Evolutionary conservation across 2,888 invertebrate genomes (phyloP), one percentile per base, ranked within the genome.

Genomic region (Alloscopus bannaensis): DNA sequence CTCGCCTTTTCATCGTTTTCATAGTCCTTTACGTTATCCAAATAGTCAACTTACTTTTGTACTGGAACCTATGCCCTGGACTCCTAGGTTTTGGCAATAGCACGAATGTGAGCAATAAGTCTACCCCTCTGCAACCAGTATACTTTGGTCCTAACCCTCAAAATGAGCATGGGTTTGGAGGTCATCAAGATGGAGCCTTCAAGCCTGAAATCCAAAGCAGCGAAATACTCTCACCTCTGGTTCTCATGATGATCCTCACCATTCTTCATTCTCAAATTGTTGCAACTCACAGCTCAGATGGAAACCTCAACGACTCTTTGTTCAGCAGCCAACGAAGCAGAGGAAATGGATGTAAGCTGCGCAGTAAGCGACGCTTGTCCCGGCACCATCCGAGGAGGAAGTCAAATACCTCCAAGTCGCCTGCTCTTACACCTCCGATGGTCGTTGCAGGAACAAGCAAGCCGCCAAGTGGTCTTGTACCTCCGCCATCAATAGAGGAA

Each of bases 181-280:
- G 62, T 13, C 20, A 4, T 16, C 52, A 28, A 3, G 77, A 77
- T 13, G 68, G 52, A 3, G 16, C 45, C 0, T 64, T 79, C 55
- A 71, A 79, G 16, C 64, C 81, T 0, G 84, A 82, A 24, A 75
- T 86, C n/a, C 86, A 86, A 60, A 83, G 84, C 28, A 84, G 84
- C 76, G 94, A 95, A 88, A 90, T 95, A 68, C 87, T 93, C 29
- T 91, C 93, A 85, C 95, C 95, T 3, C 89, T 91, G 83, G 89
- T 92, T 62, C 91, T 95, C 89, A 93, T 94, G 91, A 89, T 94
- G 87, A 89, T 93, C 64, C 89, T 95, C 80, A 94, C 93, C 84
- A 89, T 93, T 70, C 92, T 95, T 81, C 94, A 95, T 88, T 94
- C 94, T 0, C 94, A 94, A 89, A 94, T 95, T 86, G 93, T 93